phyloP scores from a whole-genome alignment of 2,888 invertebrate genomes.

The Erebia palarica region DNA sequence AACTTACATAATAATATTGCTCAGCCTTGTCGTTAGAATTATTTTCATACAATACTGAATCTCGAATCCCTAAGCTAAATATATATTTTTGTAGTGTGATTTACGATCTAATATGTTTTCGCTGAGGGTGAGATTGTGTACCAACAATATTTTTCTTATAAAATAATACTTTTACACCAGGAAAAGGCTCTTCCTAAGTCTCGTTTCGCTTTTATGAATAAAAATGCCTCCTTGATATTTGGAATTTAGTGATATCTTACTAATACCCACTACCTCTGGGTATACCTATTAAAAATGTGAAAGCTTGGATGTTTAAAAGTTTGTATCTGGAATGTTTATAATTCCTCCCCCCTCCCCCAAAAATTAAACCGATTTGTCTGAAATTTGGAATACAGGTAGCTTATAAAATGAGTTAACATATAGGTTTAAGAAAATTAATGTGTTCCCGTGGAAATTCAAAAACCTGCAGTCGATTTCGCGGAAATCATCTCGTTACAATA shows the following conservation, averaged over 20 bases:
- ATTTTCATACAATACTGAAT: constrained; percentile 2
- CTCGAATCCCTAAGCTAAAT: constrained; percentile 28
- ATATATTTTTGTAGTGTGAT: constrained; percentile 40
- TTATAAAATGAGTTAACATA: too few relatives aligned
- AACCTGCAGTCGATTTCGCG: too few relatives aligned
- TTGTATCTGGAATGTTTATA: too few relatives aligned
- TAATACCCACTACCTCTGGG: too few relatives aligned
- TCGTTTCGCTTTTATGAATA: constrained; percentile 9
- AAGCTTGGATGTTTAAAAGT: too few relatives aligned
- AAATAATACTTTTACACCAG: constrained; percentile 24
- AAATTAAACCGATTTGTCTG: too few relatives aligned
- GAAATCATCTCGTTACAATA: too few relatives aligned
- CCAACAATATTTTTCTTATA: constrained; percentile 26
- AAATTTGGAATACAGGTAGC: too few relatives aligned
- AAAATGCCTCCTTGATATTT: constrained; percentile 4
- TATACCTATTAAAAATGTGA: too few relatives aligned
- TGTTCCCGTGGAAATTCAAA: too few relatives aligned
- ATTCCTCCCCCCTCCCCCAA: too few relatives aligned
- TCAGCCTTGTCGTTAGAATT: neutral
- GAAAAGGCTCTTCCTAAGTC: constrained; percentile 8
- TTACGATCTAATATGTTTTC: constrained; percentile 36
- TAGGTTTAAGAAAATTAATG: too few relatives aligned
- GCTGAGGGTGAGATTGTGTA: constrained; percentile 26
- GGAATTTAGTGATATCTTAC: neutral
- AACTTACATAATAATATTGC: neutral